A percentile compares a stretch with the other conserved stretches of the same genome.
These are phyloP conservation scores for Kradibia gibbosae DNA, from an alignment of 1,140 invertebrate genomes.

Conservation along the genomic window DNA sequence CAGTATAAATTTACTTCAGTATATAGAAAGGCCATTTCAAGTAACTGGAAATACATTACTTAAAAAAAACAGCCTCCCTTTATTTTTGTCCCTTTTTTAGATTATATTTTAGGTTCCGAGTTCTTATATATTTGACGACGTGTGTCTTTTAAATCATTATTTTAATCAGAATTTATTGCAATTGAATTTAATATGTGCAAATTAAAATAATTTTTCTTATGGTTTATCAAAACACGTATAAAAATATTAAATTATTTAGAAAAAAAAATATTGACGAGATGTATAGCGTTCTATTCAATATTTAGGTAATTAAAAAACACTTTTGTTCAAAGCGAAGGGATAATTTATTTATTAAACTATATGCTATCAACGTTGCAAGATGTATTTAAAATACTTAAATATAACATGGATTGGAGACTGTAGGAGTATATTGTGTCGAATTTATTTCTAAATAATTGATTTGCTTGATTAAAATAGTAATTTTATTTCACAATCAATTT, in stretches of 20 bases:
- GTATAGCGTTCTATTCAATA: too few relatives aligned
- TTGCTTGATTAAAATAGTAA: not conserved
- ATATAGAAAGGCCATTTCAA: not conserved
- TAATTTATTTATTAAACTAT: not conserved
- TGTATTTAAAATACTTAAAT: not conserved
- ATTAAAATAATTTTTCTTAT: too few relatives aligned
- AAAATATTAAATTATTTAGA: too few relatives aligned
- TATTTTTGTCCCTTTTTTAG: not conserved
- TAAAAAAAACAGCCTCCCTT: not conserved
- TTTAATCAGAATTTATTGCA: not conserved
- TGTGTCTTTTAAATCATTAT: too few relatives aligned
- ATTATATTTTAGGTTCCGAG: not conserved
- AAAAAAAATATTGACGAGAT: too few relatives aligned
- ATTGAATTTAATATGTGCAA: too few relatives aligned
- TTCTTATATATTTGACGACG: not conserved
- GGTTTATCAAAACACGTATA: too few relatives aligned
- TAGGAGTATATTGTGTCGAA: not conserved
- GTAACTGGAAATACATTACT: too few relatives aligned
- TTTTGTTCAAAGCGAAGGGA: too few relatives aligned
- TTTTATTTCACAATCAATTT: not conserved
- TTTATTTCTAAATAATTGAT: not conserved
- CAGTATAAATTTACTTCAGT: not conserved
- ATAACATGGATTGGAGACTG: not conserved
- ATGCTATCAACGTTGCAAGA: not conserved
- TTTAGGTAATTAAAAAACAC: not conserved